Evolutionary conservation across 2,113 vertebrate genomes (phyloP), one percentile per base, ranked within the genome.

Genomic region (Corythoichthys haematopterus): DNA sequence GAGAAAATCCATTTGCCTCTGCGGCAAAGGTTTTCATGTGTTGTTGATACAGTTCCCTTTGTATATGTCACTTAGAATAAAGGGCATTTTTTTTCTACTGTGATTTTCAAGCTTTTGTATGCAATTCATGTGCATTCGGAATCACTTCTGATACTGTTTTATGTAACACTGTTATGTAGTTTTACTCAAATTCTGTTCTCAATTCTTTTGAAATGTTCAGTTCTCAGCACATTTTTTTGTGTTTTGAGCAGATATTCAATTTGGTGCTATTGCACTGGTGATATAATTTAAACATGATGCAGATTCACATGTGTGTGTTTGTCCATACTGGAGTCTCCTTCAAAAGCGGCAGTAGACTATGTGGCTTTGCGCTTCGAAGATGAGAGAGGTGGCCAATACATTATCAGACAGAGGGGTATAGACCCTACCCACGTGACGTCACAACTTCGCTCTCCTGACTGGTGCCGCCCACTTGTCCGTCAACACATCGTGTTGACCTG

Each of bases 241-340:
- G 55, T 69, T 72, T 76, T 64, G 36, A 71, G 66, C 76, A 70
- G 74, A 76, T 76, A 71, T 77, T 64, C 79, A 52, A 77, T 70
- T 68, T 59, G 51, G 57, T 70, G 64, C 73, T 84, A 83, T 80
- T 80, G 79, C 73, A 72, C 28, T 74, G 66, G 64, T 79, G 82
- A 82, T 78, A 65, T 75, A 78, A 84, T 83, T 84, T 78, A 83
- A 84, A 80, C 74, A 80, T 71, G 76, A 84, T 78, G 70, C 68
- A 71, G 65, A 79, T 71, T 69, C 70, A 75, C 15, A 14, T 48
- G 20, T 28, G 20, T 28, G 20, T 28, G 20, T 28, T 28, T 28
- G 71, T 70, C 68, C 79, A 72, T 73, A 73, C 56, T 70, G 74
- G 66, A 70, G 68, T 53, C 63, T 66, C 80, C 61, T 69, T 79